Evolutionary conservation across 2,113 vertebrate species (phyloP).

Genomic region (Ptyas mucosa): DNA sequence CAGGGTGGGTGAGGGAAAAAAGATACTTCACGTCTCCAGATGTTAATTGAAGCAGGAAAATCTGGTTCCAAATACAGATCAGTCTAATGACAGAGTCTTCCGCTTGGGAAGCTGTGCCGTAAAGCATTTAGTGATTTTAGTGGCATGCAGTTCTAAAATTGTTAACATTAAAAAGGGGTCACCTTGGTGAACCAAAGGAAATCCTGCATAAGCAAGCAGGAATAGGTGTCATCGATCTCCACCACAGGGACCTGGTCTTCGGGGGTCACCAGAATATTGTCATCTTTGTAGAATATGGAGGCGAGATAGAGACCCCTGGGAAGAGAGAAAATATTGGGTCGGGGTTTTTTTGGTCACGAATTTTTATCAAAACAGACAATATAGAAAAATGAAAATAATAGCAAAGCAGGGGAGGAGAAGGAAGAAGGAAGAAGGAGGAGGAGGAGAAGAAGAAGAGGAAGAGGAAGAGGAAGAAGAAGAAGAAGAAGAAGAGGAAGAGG

Average conservation of each 20-base stretch:
- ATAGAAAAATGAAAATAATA: neutral
- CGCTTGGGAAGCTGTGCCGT: neutral
- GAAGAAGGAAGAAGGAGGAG: too few relatives aligned
- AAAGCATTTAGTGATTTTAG: neutral
- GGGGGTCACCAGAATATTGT: conserved; percentile 83
- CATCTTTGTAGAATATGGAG: conserved; percentile 84
- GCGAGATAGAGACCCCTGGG: conserved; percentile 83
- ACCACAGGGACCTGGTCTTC: conserved; percentile 90
- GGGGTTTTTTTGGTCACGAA: too few relatives aligned
- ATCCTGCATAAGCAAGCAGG: conserved; percentile 87
- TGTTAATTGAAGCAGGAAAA: neutral
- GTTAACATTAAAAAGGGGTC: neutral
- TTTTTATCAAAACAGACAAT: too few relatives aligned
- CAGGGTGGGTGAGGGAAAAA: neutral
- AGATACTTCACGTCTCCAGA: neutral
- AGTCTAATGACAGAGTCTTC: neutral
- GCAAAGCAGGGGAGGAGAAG: neutral
- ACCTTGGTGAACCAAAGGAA: conserved; percentile 94
- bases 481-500: too few relatives aligned
- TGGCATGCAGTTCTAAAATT: neutral
- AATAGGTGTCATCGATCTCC: conserved; percentile 86
- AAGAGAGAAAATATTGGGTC: neutral
- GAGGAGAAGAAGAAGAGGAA: too few relatives aligned
- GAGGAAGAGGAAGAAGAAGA: too few relatives aligned
- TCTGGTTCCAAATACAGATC: neutral